Evolutionary conservation across 2,113 vertebrate genomes (phyloP).

Genomic region (Acrocephalus kingi): DNA sequence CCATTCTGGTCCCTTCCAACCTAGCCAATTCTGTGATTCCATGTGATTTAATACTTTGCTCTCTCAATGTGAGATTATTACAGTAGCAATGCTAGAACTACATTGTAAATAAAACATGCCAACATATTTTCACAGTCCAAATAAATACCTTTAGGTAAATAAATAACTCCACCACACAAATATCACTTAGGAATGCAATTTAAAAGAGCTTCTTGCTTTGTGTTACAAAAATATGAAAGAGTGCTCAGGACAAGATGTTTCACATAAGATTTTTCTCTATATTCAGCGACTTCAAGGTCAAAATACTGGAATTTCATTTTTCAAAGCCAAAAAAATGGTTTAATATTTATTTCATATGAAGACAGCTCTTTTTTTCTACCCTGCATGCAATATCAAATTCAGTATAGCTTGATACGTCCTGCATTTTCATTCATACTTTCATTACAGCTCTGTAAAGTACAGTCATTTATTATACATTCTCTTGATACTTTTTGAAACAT

Average conservation of each 20-base stretch:
- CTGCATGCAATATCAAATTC: neutral
- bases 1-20: neutral
- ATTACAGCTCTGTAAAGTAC: neutral
- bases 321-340: slow-evolving; percentile 15
- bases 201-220: neutral
- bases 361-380: neutral
- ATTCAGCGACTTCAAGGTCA: neutral
- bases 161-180: neutral
- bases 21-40: neutral
- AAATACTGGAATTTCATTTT: slow-evolving; percentile 22
- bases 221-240: neutral
- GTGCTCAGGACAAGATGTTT: neutral
- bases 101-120: neutral
- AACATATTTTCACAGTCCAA: neutral
- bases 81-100: neutral
- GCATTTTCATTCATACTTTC: slow-evolving; percentile 9
- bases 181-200: slow-evolving; percentile 37
- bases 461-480: slow-evolving; percentile 28
- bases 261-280: neutral
- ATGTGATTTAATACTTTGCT: slow-evolving; percentile 5
- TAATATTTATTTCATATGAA: slow-evolving; percentile 17
- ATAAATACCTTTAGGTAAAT: slow-evolving; percentile 27
- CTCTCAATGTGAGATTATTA: neutral
- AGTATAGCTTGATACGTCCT: neutral
- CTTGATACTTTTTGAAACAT: neutral